Percentiles rank a stretch among this genome's conserved stretches.
phyloP scores from a whole-genome alignment of 2,888 invertebrate species.

The Ametastegia equiseti region DNA sequence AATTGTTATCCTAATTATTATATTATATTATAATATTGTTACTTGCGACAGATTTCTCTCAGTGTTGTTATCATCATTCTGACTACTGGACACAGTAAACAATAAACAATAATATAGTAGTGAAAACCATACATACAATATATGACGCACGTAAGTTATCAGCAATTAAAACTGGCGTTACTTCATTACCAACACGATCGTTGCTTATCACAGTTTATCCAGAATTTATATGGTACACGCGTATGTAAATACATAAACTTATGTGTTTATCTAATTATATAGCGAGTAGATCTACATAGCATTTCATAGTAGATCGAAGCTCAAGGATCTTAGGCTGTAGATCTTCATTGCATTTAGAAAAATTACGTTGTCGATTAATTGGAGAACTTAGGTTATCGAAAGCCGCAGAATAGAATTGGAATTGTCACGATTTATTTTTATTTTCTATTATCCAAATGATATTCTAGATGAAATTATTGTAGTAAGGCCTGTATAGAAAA shows the following conservation, averaged over 20 bases:
- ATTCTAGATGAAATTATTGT: too few relatives aligned
- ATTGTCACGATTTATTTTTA: too few relatives aligned
- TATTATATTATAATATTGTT: background rate
- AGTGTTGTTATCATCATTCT: background rate
- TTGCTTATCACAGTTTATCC: background rate
- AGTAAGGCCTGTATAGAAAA: too few relatives aligned
- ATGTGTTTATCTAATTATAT: background rate
- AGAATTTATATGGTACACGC: too few relatives aligned
- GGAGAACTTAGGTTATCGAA: too few relatives aligned
- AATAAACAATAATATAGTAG: background rate
- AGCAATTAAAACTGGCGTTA: background rate
- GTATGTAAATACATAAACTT: too few relatives aligned
- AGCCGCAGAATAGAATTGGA: too few relatives aligned
- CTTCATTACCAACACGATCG: too few relatives aligned
- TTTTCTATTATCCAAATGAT: too few relatives aligned
- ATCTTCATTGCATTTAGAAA: too few relatives aligned
- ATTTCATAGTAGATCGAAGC: background rate
- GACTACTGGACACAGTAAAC: background rate
- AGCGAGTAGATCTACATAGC: background rate
- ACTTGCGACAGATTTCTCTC: background rate
- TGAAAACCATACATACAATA: too few relatives aligned
- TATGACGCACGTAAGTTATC: background rate
- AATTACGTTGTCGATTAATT: too few relatives aligned
- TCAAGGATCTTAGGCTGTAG: background rate
- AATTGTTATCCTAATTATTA: background rate